Evolutionary conservation across 92 coral and sea anemone genomes (phyloP), one percentile per base, ranked within the genome.

Genomic region (Phenganax stokvisi): DNA sequence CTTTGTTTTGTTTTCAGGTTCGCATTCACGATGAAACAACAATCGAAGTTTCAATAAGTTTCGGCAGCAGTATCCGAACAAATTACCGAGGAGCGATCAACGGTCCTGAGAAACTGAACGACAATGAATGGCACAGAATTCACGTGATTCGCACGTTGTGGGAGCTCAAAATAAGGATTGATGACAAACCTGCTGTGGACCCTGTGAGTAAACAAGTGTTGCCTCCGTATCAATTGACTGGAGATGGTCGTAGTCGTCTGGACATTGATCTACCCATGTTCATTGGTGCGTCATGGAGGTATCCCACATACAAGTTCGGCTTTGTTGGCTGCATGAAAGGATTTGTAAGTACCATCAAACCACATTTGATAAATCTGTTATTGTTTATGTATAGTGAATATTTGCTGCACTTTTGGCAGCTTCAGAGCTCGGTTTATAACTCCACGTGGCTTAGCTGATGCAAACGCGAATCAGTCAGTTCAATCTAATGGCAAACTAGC

Each of bases 321-420:
- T 79, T 63, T 51, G 62, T 79, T 61, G 83, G 83, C 69, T 79
- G 83, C 47, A 79, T 79, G 83, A 79, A 79, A 27, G 83, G 83
- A 63, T 79, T 79, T 65, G 83, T 79, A 79, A 79, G 83, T 79
- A 79, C 7, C 29, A 12, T 54, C 54, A 72, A 52, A 52, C 13
- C 53, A 25, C 7, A 65, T 65, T 10, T 65, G 10, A 20, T 20
- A 37, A 3, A 20, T 65, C 2, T 17, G 29, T 65, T 65, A 65
- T 65, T 65, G 75, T 71, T 29, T 3, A 13, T 6, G 28, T 29
- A 37, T 37, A 5, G 47, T 37, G 47, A 37, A 37, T 37, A 37
- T 37, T 37, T 37, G 47, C 47, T 37, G 47, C 47, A 5, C 47
- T 37, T 37, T 37, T 37, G 47, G 47, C 47, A 37, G 47, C 47